Percentiles rank a stretch among this genome's conserved stretches.
phyloP scores from a whole-genome alignment of 2,113 vertebrate species.

The Crotalus horridus region DNA sequence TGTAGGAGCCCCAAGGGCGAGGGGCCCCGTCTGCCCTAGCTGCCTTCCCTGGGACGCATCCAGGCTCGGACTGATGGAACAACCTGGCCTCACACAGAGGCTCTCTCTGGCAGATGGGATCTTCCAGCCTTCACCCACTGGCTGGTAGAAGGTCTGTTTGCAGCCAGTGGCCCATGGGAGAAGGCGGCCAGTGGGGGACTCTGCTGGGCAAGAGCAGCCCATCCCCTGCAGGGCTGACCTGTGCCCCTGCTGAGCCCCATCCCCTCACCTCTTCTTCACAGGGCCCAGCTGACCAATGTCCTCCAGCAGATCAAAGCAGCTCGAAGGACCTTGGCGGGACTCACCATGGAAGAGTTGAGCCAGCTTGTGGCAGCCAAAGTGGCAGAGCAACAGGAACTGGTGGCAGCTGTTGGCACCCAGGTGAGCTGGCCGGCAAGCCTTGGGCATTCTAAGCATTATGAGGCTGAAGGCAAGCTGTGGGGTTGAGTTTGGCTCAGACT shows the following conservation, averaged over 20 bases:
- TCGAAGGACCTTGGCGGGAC: slow-evolving; percentile 83
- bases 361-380: slow-evolving; percentile 79
- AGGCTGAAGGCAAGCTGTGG: not conserved
- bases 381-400: slow-evolving; percentile 69
- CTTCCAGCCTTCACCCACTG: not conserved
- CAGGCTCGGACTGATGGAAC: not conserved
- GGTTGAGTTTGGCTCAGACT: not conserved
- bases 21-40: not conserved
- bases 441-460: accelerated
- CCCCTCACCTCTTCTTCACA: slow-evolving; percentile 39
- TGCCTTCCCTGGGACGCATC: not conserved
- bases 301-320: slow-evolving; percentile 91
- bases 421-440: slow-evolving; percentile 19
- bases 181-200: not conserved
- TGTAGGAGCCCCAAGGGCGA: not conserved
- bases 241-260: not conserved
- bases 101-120: not conserved
- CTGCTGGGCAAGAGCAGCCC: not conserved
- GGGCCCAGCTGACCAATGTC: slow-evolving; percentile 79
- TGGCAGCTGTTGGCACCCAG: slow-evolving; percentile 54
- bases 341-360: slow-evolving; percentile 85
- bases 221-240: not conserved
- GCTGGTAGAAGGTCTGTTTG: too few relatives aligned
- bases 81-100: accelerated
- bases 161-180: not conserved